phyloP scores from a whole-genome alignment of 1,140 invertebrate species.

The Saccostrea cuccullata region DNA sequence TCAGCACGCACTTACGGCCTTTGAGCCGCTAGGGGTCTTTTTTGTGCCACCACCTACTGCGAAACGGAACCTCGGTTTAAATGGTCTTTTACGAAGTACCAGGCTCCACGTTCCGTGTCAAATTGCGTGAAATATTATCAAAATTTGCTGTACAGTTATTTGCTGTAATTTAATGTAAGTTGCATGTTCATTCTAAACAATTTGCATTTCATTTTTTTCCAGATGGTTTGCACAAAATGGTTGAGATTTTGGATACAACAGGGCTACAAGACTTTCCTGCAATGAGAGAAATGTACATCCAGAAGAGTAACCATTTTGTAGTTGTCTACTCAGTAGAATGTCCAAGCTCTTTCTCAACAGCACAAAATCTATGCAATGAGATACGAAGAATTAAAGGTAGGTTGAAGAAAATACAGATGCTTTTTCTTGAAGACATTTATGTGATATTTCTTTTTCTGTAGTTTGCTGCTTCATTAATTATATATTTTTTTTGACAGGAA shows the following conservation, averaged over 20 bases:
- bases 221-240: conserved; percentile 2
- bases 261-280: conserved; percentile 8
- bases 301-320: neutral
- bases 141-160: no score
- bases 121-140: no score
- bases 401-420: no score
- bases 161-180: no score
- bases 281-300: conserved; percentile 27
- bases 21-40: no score
- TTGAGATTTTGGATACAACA: conserved; percentile 34
- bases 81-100: no score
- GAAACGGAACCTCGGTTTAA: no score
- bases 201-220: neutral
- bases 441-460: neutral
- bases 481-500: neutral
- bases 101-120: no score
- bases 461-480: neutral
- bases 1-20: no score
- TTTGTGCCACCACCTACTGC: no score
- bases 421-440: neutral
- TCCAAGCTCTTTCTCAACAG: neutral
- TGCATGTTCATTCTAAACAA: no score
- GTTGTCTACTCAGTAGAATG: neutral
- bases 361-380: conserved; percentile 7
- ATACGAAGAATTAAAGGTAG: conserved; percentile 13